Evolutionary conservation across 2,888 invertebrate genomes (phyloP).

Genomic region (Pardosa pseudoannulata): DNA sequence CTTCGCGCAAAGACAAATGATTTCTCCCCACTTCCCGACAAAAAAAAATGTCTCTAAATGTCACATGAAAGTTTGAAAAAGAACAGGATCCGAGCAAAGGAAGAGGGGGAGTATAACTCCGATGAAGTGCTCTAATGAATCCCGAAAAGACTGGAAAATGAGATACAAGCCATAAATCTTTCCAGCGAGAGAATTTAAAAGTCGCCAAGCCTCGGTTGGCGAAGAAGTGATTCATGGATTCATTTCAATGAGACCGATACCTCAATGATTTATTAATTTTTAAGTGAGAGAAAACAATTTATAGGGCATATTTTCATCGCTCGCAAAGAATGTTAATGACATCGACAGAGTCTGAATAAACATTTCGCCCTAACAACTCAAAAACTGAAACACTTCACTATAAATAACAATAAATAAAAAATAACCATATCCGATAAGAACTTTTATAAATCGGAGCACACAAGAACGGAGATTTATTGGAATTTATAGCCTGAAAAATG

Average conservation of each 20-base stretch:
- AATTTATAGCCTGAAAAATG: too few relatives aligned
- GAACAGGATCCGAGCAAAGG: too few relatives aligned
- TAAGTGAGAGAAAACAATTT: not conserved
- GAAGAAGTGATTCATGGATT: not conserved
- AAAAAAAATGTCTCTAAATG: not conserved
- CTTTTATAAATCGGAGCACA: too few relatives aligned
- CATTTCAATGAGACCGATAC: not conserved
- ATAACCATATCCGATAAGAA: too few relatives aligned
- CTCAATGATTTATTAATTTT: not conserved
- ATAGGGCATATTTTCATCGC: not conserved
- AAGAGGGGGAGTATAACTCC: not conserved
- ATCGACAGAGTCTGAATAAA: too few relatives aligned
- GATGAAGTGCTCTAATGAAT: not conserved
- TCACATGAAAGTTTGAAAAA: not conserved
- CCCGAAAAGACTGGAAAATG: not conserved
- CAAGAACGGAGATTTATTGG: too few relatives aligned
- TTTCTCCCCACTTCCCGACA: too few relatives aligned
- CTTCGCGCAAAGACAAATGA: too few relatives aligned
- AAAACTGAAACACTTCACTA: too few relatives aligned
- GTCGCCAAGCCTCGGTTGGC: not conserved
- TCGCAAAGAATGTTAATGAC: not conserved
- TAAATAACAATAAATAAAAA: too few relatives aligned
- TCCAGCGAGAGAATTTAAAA: not conserved
- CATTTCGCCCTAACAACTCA: too few relatives aligned
- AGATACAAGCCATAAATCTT: constrained; percentile 9